Evolutionary conservation across 2,888 invertebrate species (phyloP).

Genomic region (Drosophila hawaiiensis): DNA sequence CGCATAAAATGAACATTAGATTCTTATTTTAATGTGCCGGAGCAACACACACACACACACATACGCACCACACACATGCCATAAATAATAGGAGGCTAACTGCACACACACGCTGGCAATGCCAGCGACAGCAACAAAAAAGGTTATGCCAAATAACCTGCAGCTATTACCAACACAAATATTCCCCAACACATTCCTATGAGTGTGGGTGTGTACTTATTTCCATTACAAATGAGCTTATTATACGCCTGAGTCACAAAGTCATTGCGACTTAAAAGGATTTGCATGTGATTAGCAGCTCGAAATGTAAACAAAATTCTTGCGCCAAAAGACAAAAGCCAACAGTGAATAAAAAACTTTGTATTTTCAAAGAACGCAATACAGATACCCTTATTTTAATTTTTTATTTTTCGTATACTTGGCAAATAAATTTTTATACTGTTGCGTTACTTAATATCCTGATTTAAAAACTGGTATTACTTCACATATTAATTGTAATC

Average conservation of each 20-base stretch:
- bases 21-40: constrained; percentile 75
- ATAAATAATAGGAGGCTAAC: constrained; percentile 65
- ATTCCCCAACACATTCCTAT: constrained; percentile 20
- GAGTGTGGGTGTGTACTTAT: constrained; percentile 51
- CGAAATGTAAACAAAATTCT: constrained; percentile 76
- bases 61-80: constrained; percentile 27
- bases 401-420: background rate
- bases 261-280: constrained; percentile 81
- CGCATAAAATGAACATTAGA: constrained; percentile 82
- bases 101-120: constrained; percentile 29
- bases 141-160: constrained; percentile 77
- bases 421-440: background rate
- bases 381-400: constrained; percentile 24
- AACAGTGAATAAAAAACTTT: constrained; percentile 23
- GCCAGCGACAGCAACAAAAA: constrained; percentile 62
- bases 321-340: constrained; percentile 64
- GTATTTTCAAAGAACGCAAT: background rate
- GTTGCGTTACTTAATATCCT: background rate
- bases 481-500: background rate
- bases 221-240: constrained; percentile 80
- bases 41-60: constrained; percentile 21
- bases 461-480: too few relatives aligned
- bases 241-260: constrained; percentile 78
- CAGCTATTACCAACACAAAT: constrained; percentile 73
- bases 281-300: constrained; percentile 79